These are phyloP conservation scores for Tachina grossa DNA, from an alignment of 2,888 invertebrate species.

Conservation along the genomic window DNA sequence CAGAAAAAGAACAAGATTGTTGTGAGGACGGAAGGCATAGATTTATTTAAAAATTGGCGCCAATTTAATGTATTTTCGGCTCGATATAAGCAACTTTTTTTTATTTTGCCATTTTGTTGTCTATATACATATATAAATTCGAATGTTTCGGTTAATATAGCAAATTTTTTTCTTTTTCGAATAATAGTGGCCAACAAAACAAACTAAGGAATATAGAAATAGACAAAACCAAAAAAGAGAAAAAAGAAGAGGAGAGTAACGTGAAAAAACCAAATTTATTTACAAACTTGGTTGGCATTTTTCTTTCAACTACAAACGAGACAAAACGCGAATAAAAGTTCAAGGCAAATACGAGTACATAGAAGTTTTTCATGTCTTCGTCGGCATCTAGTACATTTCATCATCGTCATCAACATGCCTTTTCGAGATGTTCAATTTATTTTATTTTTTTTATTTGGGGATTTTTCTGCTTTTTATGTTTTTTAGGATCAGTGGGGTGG, in stretches of 20 bases:
- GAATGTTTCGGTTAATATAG: slow-evolving; percentile 11
- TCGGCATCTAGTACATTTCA: slow-evolving; percentile 25
- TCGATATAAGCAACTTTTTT: slow-evolving; percentile 15
- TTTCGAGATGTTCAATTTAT: slow-evolving; percentile 24
- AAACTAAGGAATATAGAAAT: slow-evolving; percentile 18
- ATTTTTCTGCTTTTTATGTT: neutral
- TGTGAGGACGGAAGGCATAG: slow-evolving; percentile 39
- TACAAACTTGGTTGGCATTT: slow-evolving; percentile 55
- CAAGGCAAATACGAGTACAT: slow-evolving; percentile 67
- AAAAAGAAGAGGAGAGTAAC: slow-evolving; percentile 15
- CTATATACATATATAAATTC: slow-evolving; percentile 16
- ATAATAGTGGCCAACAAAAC: slow-evolving; percentile 48
- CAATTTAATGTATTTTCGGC: slow-evolving; percentile 63
- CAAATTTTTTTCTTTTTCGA: neutral
- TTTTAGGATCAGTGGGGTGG: neutral
- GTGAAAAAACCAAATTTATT: slow-evolving; percentile 30
- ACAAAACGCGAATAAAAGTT: slow-evolving; percentile 65
- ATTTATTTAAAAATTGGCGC: slow-evolving; percentile 72
- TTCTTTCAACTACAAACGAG: slow-evolving; percentile 40
- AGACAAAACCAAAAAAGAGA: slow-evolving; percentile 3
- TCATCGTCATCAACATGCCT: slow-evolving; percentile 43
- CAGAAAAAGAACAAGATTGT: slow-evolving; percentile 32
- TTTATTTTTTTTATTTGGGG: neutral
- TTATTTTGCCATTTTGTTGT: slow-evolving; percentile 19
- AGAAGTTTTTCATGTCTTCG: slow-evolving; percentile 51